These are phyloP conservation scores for Pemphigus obesinymphae DNA, from an alignment of 1,140 invertebrate genomes.

Conservation along the genomic window DNA sequence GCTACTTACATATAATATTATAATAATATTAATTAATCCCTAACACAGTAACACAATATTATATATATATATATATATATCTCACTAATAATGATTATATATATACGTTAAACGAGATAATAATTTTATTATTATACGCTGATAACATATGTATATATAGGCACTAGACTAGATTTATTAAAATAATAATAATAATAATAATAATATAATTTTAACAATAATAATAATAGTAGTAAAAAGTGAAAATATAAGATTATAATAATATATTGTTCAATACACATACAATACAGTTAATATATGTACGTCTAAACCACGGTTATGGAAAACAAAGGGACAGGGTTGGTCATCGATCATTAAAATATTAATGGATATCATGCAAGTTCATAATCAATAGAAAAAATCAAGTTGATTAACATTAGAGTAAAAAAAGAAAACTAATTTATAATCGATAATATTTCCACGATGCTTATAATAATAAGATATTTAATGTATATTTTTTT, in stretches of 20 bases:
- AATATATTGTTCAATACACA: background rate
- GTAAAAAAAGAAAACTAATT: background rate
- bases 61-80: background rate
- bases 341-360: background rate
- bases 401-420: background rate
- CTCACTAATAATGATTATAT: conserved; percentile 28
- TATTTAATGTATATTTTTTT: background rate
- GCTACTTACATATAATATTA: background rate
- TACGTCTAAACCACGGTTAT: background rate
- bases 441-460: background rate
- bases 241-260: background rate
- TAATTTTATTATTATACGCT: background rate
- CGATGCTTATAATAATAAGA: background rate
- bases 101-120: background rate
- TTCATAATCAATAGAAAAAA: background rate
- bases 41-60: too few species aligned
- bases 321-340: background rate
- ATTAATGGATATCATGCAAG: background rate
- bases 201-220: background rate
- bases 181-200: conserved; percentile 20
- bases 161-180: conserved; percentile 16
- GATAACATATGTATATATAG: background rate
- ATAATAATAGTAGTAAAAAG: background rate
- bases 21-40: background rate
- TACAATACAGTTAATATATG: background rate